Evolutionary conservation across 2,113 vertebrate species (phyloP).

Genomic region (Genyomyrus donnyi): DNA sequence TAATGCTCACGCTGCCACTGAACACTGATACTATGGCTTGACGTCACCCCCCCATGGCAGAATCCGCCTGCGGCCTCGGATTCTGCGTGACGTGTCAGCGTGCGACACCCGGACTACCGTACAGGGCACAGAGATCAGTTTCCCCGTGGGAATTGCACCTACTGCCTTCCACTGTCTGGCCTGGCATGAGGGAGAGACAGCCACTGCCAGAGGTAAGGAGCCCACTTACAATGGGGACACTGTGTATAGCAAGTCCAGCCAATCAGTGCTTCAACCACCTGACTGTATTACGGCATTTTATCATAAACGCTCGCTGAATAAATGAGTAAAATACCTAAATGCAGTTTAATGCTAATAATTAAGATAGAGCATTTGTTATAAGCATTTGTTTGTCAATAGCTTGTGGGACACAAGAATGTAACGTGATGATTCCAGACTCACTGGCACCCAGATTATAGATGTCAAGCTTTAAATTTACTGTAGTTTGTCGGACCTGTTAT

Average conservation of each 20-base stretch:
- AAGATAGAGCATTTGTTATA: neutral
- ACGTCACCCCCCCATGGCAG: conserved; percentile 45
- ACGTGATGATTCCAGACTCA: neutral
- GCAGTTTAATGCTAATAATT: neutral
- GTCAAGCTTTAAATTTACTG: neutral
- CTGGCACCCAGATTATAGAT: neutral
- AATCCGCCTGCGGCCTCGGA: conserved; percentile 74
- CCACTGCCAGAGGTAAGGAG: conserved; percentile 78
- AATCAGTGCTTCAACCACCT: neutral
- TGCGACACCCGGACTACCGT: conserved; percentile 73
- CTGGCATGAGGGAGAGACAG: conserved; percentile 85
- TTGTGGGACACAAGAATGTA: neutral
- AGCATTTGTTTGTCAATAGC: neutral
- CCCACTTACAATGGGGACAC: neutral
- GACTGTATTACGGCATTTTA: neutral
- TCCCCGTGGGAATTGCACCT: conserved; percentile 83
- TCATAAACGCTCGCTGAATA: neutral
- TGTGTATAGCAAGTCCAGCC: neutral
- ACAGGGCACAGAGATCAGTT: conserved; percentile 75
- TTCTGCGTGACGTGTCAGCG: conserved; percentile 70
- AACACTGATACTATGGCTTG: neutral
- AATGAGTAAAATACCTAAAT: neutral
- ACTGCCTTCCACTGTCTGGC: conserved; percentile 81
- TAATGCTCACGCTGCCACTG: neutral
- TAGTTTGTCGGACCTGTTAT: neutral